Base-by-base conservation (phyloP, 2,888 invertebrate species). In the Macaria notata region DNA sequence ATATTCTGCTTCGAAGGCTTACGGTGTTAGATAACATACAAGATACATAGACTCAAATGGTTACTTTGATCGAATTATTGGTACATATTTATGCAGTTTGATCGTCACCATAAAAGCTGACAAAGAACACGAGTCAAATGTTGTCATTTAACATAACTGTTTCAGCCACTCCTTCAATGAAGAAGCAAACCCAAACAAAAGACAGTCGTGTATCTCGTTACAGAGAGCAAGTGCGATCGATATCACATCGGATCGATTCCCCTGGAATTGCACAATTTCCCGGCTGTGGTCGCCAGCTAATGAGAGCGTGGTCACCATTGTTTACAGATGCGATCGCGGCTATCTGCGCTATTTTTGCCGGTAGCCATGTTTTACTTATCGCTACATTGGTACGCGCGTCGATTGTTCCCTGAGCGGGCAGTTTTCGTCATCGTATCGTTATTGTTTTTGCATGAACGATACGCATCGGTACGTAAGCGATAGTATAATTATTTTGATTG, bases 241-340 rank as follows among this genome's bases (percentile, higher is more conserved):
- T 82, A 84, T 83, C 81, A 76, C 66, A 61, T 70, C 65, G 73
- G 65, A 78, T 84, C 80, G 81, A 84, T 83, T 84, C 83, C 76
- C 76, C 76, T 72, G 78, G 81, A 84, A 85, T 86, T 84, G 83
- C 83, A 79, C 84, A 84, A 83, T 84, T 81, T 81, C 81, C 83
- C 68, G 65, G 72, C 78, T 78, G 74, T 80, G 79, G 81, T 82
- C 84, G 80, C 83, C 78, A 77, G 87, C 86, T 90, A 90, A 90
- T 89, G 89, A 90, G 90, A 85, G 86, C 86, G 84, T 82, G 86
- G 83, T 81, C 75, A 76, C 88, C 87, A 90, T 91, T 91, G 90
- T 91, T 84, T 86, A 84, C 84, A 82, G 88, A 88, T 88, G 76
- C 78, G 79, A 88, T 88, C 86, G 75, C 68, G 59, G 72, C 82